Conservation (phyloP, 2,888 invertebrate genomes). For the Agrotis puta region DNA sequence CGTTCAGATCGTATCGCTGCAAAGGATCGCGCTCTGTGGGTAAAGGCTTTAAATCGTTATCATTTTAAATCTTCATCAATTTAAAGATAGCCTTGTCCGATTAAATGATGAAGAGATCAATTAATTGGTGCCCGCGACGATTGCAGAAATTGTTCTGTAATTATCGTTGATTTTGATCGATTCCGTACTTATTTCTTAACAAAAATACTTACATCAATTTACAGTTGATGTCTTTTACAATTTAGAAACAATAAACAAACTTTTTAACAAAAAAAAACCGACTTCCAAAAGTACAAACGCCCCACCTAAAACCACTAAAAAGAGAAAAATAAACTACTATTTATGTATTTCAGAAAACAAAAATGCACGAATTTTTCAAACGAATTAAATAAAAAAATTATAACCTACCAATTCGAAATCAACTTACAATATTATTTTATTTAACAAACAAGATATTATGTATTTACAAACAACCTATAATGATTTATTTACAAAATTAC, state of each 20-base stretch:
- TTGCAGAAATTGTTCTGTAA: slow-evolving; percentile 46
- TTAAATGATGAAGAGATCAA: slow-evolving; percentile 48
- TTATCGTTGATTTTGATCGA: slow-evolving; percentile 56
- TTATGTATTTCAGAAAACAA: too few species aligned
- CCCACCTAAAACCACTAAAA: too few species aligned
- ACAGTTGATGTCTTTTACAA: background rate
- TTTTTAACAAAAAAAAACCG: background rate
- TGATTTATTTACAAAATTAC: too few species aligned
- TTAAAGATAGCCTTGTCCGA: slow-evolving; percentile 53
- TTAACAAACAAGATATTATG: too few species aligned
- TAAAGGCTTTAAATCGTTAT: slow-evolving; percentile 28
- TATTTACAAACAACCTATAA: too few species aligned
- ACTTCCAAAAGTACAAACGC: too few species aligned
- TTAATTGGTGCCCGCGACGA: slow-evolving; percentile 51
- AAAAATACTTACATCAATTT: background rate
- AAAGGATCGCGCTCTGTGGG: background rate
- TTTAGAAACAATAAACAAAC: background rate
- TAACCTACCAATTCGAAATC: too few species aligned
- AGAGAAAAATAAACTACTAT: too few species aligned
- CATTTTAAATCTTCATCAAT: slow-evolving; percentile 35
- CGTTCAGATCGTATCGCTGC: too few species aligned
- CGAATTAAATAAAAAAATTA: too few species aligned
- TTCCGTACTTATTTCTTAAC: slow-evolving; percentile 26
- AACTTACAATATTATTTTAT: too few species aligned
- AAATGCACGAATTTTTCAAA: too few species aligned